Conservation (phyloP, 2,113 vertebrate genomes). For the Sinosuthora webbiana region DNA sequence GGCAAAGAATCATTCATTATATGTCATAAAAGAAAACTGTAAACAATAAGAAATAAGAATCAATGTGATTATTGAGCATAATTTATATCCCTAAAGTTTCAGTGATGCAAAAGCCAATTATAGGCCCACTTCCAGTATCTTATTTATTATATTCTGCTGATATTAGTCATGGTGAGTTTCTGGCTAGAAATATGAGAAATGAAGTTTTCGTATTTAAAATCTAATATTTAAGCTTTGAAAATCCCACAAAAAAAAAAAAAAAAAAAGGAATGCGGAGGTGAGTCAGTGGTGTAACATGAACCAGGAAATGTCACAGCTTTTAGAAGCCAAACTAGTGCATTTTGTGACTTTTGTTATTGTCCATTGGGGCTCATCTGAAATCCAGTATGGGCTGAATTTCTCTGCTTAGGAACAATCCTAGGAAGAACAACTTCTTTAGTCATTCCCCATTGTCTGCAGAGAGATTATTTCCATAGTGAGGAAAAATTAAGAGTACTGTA, state of each 20-base stretch:
- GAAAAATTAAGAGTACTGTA: background rate
- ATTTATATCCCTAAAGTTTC: background rate
- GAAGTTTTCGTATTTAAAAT: constrained; percentile 51
- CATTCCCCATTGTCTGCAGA: background rate
- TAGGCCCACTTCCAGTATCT: background rate
- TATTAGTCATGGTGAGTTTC: constrained; percentile 8
- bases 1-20: background rate
- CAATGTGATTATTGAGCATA: background rate
- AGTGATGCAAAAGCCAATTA: background rate
- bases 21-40: background rate
- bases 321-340: constrained; percentile 20
- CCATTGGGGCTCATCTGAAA: background rate
- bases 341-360: background rate
- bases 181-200: constrained; percentile 49
- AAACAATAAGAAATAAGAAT: background rate
- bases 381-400: background rate
- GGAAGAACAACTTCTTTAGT: background rate
- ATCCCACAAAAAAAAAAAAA: background rate
- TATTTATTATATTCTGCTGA: background rate
- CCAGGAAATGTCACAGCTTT: constrained; percentile 35
- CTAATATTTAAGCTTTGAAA: constrained; percentile 38
- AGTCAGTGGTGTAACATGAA: constrained; percentile 12
- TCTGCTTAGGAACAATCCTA: background rate
- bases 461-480: background rate
- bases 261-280: constrained; percentile 3